phyloP scores from a whole-genome alignment of 2,113 vertebrate genomes.

The Geococcyx californianus region DNA sequence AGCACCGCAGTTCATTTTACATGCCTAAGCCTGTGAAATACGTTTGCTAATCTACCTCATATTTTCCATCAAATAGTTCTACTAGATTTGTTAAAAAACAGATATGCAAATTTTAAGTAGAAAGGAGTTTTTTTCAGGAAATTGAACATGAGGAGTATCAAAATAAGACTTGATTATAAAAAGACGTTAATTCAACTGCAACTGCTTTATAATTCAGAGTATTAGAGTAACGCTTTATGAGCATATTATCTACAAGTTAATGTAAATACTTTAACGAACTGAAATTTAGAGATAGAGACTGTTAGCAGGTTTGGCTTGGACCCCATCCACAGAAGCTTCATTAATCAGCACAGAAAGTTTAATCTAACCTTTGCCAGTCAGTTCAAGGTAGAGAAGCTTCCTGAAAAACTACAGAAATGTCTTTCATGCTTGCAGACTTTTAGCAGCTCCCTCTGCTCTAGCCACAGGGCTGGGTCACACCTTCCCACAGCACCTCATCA shows the following conservation, averaged over 20 bases:
- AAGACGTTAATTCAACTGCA: conserved; percentile 40
- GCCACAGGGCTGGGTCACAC: not conserved
- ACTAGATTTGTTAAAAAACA: not conserved
- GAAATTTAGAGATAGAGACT: conserved; percentile 50
- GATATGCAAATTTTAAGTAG: conserved; percentile 32
- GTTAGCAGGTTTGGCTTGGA: conserved; percentile 28
- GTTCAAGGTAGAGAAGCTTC: conserved; percentile 21
- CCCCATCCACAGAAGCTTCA: not conserved
- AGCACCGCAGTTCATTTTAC: not conserved
- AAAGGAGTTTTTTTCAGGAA: not conserved
- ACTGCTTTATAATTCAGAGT: conserved; percentile 18
- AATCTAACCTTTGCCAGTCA: not conserved
- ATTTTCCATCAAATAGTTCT: not conserved
- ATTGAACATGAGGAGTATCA: conserved; percentile 4
- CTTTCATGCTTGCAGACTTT: not conserved
- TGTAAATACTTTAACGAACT: conserved; percentile 33
- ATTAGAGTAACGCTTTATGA: conserved; percentile 46
- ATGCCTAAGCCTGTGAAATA: conserved; percentile 23
- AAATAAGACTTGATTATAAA: conserved; percentile 26
- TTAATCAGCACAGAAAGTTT: conserved; percentile 12
- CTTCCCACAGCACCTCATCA: not conserved
- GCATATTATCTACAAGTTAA: conserved; percentile 27
- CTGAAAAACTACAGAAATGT: not conserved
- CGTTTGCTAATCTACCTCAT: conserved; percentile 14
- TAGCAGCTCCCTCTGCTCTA: not conserved